Evolutionary conservation across 2,113 vertebrate genomes (phyloP), one percentile per base, ranked within the genome.

Genomic region (Panthera leo): DNA sequence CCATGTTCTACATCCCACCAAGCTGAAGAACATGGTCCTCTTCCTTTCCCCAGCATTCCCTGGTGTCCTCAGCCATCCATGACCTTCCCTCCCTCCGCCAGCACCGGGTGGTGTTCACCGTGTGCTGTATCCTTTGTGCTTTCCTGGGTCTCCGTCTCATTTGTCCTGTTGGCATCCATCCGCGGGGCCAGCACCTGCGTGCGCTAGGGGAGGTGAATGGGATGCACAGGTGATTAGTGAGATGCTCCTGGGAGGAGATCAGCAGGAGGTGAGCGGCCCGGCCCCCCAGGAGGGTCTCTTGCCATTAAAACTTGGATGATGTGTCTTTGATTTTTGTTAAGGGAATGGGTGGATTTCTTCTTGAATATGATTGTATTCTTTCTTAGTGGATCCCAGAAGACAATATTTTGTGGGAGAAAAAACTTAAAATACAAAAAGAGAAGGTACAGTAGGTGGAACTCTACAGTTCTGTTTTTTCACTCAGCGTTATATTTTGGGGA

Each of bases 301-400:
- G 3, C 51, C 14, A 0, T 31, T 83, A 34, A 27, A 34, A 48
- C 88, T 71, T 53, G 25, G 39, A 34, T n/a, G 48, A n/a, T 1
- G 18, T 42, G 71, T 55, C 36, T 92, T 89, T 73, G 53, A 42
- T 91, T 97, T 78, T 95, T 29, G 34, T 96, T 34, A 91, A 83
- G 42, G 73, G 39, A 53, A 42, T 39, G 48, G 71, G 45, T 91
- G 45, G 63, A 12, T 93, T 89, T 83, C 70, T 92, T 82, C 27
- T 78, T 2, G 5, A 84, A 83, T 91, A 36, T 19, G 21, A 11
- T 39, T 51, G 13, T 25, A 21, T 39, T 95, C 68, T 58, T 96
- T 67, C 36, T 87, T 48, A 21, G 1, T 93, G 87, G 58, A 15
- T 71, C 34, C 10, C 85, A 31, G 78, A 23, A 45, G 63, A 51